Conservation (phyloP, 2,888 invertebrate genomes). For the Pharmacophagus antenor region DNA sequence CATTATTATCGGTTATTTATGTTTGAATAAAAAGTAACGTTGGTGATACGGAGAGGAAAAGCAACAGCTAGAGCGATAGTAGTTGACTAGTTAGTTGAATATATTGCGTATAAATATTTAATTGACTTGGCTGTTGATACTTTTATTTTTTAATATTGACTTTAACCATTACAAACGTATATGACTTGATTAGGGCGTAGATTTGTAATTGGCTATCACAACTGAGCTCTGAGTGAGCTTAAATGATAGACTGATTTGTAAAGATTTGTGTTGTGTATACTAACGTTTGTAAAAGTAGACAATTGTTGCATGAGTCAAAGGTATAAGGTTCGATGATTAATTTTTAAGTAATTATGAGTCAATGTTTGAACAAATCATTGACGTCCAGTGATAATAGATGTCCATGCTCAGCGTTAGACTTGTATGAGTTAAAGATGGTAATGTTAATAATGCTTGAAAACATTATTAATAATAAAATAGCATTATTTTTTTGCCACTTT, state of each 20-base stretch:
- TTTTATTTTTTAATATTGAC: too few species aligned
- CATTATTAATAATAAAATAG: too few species aligned
- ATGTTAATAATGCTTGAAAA: too few species aligned
- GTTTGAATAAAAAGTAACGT: slow-evolving; percentile 10
- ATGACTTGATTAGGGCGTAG: neutral
- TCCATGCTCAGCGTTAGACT: too few species aligned
- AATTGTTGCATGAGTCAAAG: slow-evolving; percentile 14
- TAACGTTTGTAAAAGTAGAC: neutral
- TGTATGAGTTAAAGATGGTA: too few species aligned
- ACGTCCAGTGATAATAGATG: too few species aligned
- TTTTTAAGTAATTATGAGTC: neutral
- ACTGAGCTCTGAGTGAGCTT: slow-evolving; percentile 13
- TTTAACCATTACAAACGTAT: neutral
- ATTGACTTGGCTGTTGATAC: too few species aligned
- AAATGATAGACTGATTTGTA: slow-evolving; percentile 12
- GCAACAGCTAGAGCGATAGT: neutral
- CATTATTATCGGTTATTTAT: slow-evolving; percentile 13
- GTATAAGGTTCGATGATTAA: slow-evolving; percentile 5
- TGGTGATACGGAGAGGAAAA: neutral
- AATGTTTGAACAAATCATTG: too few species aligned
- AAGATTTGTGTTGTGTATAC: neutral
- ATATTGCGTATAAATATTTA: neutral
- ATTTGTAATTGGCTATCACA: slow-evolving; percentile 13
- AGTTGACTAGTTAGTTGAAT: neutral
- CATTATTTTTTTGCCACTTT: too few species aligned